These are phyloP conservation scores for Arbacia lixula DNA, from an alignment of 53 echinoderm and acorn worm genomes.

Conservation along the genomic window DNA sequence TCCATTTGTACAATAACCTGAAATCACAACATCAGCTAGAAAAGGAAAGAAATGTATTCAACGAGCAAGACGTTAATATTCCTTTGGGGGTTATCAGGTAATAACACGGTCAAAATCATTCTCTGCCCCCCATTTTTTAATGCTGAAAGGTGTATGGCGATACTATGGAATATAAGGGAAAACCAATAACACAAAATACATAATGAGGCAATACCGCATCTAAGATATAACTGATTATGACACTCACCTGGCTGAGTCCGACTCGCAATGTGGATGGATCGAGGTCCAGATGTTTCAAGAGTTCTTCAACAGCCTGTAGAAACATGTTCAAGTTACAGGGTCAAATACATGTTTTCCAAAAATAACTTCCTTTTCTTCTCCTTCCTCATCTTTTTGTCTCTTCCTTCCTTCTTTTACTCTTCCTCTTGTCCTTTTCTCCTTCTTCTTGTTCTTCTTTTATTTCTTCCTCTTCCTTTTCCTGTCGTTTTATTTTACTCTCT, in stretches of 20 bases:
- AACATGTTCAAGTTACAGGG: background rate
- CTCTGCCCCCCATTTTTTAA: no score
- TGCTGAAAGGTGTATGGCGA: no score
- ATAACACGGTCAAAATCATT: no score
- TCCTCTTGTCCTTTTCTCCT: background rate
- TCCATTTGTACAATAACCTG: no score
- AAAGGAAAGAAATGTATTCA: no score
- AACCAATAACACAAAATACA: no score
- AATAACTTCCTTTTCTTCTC: background rate
- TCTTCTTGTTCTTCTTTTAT: background rate
- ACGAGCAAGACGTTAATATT: no score
- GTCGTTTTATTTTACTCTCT: background rate
- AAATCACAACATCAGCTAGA: no score
- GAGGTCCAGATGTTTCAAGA: slow-evolving; percentile 85
- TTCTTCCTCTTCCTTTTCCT: background rate
- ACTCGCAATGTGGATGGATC: slow-evolving; percentile 75
- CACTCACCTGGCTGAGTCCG: slow-evolving; percentile 94
- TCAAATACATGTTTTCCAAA: background rate
- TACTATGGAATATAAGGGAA: no score
- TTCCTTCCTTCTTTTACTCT: background rate
- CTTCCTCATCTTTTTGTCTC: background rate
- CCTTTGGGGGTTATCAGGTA: no score
- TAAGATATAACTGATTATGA: no score
- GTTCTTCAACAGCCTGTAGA: slow-evolving; percentile 76
- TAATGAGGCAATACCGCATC: no score